phyloP scores from a whole-genome alignment of 2,888 invertebrate species.

The Callosobruchus maculatus region DNA sequence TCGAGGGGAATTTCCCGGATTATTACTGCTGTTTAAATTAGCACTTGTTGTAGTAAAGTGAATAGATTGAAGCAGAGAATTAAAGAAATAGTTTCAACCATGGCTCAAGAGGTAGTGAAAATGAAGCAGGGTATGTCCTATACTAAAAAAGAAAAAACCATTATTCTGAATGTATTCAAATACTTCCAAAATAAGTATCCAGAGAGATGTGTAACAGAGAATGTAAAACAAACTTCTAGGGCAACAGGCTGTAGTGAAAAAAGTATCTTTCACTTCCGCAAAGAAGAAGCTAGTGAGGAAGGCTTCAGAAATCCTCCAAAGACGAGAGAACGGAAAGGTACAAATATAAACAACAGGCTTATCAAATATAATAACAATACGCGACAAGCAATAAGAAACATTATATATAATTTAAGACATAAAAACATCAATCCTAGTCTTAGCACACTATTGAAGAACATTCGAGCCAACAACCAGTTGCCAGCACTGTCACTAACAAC shows the following conservation, averaged over 20 bases:
- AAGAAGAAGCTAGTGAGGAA: constrained; percentile 45
- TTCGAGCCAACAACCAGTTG: constrained; percentile 36
- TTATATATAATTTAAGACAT: constrained; percentile 44
- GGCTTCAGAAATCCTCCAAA: constrained; percentile 46
- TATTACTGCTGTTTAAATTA: too few species aligned
- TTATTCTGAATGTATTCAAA: constrained; percentile 47
- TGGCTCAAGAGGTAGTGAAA: constrained; percentile 41
- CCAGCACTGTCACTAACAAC: constrained; percentile 48
- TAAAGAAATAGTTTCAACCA: neutral
- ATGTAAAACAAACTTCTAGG: constrained; percentile 43
- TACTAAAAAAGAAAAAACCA: constrained; percentile 46
- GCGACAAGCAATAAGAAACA: constrained; percentile 41
- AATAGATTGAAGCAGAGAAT: too few species aligned
- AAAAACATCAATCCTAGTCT: constrained; percentile 42
- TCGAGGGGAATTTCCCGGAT: too few species aligned
- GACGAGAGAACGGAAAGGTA: constrained; percentile 44
- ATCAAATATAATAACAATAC: constrained; percentile 44
- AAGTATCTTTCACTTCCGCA: constrained; percentile 46
- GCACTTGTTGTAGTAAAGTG: too few species aligned
- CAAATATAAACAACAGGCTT: constrained; percentile 46
- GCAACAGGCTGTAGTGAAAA: constrained; percentile 49
- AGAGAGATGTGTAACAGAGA: constrained; percentile 43
- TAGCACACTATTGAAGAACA: constrained; percentile 42
- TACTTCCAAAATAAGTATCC: constrained; percentile 42
- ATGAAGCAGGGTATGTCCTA: constrained; percentile 50